Evolutionary conservation across 2,113 vertebrate genomes (phyloP).

Genomic region (Hemichromis elongatus): DNA sequence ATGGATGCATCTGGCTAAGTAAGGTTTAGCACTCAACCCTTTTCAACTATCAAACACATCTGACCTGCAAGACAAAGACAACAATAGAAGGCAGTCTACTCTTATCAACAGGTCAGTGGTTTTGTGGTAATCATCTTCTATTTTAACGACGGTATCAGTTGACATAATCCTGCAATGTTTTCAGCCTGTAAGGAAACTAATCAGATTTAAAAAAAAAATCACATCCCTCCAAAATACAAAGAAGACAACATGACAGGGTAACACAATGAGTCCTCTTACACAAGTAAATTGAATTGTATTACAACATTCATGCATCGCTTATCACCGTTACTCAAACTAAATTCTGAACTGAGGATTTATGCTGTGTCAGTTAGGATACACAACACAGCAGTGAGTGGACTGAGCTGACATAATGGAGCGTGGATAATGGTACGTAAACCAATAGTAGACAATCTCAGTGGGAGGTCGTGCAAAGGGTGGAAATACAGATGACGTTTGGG

Average conservation of each 20-base stretch:
- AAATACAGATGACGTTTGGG: background rate
- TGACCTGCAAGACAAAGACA: background rate
- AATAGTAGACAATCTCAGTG: background rate
- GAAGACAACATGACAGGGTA: background rate
- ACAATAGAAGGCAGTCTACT: background rate
- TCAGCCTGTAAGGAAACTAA: background rate
- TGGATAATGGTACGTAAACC: background rate
- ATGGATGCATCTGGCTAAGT: background rate
- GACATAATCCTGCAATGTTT: background rate
- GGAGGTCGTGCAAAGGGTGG: background rate
- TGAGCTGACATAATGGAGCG: background rate
- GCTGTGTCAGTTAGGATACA: background rate
- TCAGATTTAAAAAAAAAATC: background rate
- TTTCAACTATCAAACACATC: background rate
- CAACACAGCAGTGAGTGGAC: background rate
- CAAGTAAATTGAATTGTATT: background rate
- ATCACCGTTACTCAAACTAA: background rate
- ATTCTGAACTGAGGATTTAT: background rate
- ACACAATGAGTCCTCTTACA: background rate
- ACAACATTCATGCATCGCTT: background rate
- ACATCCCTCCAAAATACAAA: background rate
- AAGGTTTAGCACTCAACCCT: fast-evolving
- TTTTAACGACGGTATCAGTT: background rate
- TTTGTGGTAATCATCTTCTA: fast-evolving
- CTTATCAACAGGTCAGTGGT: background rate